Percentiles rank a stretch among this genome's conserved stretches.
phyloP scores from a whole-genome alignment of 30 jellyfish, hydroid and myxozoan species.

The Clytia hemisphaerica region DNA sequence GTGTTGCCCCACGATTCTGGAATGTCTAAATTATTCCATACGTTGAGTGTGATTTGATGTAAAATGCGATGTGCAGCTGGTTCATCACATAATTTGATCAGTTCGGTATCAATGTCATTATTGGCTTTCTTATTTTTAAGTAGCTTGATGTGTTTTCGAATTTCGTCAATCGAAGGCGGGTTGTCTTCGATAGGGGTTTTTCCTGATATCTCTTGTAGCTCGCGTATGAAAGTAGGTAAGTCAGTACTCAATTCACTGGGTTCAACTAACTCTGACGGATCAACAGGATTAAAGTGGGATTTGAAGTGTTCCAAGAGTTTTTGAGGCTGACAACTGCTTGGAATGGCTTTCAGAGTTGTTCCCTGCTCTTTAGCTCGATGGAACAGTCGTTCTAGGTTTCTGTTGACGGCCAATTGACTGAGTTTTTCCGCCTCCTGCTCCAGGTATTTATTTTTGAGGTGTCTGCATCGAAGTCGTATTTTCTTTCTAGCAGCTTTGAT shows the following conservation, averaged over 20 bases:
- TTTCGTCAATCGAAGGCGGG: too few species aligned
- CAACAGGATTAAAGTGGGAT: not conserved
- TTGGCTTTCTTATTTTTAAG: not conserved
- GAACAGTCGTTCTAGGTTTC: not conserved
- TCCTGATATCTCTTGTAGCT: not conserved
- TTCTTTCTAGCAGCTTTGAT: not conserved
- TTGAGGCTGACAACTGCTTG: not conserved
- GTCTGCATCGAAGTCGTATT: conserved; percentile 5
- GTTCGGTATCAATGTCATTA: conserved; percentile 2
- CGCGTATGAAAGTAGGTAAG: conserved; percentile 3
- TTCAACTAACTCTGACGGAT: not conserved
- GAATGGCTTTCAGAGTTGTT: not conserved
- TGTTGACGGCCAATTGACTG: not conserved
- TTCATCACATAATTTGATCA: not conserved
- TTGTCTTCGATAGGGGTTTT: not conserved
- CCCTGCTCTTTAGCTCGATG: not conserved
- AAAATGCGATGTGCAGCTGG: not conserved
- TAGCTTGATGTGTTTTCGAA: too few species aligned
- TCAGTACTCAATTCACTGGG: not conserved
- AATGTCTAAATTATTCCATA: not conserved
- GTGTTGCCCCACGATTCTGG: not conserved
- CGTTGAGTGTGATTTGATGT: not conserved
- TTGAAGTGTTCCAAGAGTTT: not conserved
- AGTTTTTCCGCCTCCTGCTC: not conserved
- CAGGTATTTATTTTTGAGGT: not conserved